phyloP scores from a whole-genome alignment of 2,888 invertebrate species.

The Slavum lentiscoides region DNA sequence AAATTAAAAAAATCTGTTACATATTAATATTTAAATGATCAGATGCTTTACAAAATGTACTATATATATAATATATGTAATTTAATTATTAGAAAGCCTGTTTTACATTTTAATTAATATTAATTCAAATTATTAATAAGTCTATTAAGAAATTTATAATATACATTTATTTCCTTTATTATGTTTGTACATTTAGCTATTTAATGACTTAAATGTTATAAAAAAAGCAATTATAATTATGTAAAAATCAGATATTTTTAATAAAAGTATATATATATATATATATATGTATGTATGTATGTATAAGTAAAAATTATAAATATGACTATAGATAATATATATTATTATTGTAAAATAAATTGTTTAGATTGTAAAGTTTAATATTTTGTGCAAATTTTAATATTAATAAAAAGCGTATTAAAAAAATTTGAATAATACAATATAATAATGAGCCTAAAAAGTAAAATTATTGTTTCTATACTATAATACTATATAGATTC shows the following conservation, averaged over 20 bases:
- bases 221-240: conserved; percentile 34
- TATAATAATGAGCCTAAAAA: too few species aligned
- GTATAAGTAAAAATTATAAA: conserved; percentile 42
- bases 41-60: conserved; percentile 54
- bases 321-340: conserved; percentile 39
- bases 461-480: too few species aligned
- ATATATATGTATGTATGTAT: background rate
- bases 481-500: too few species aligned
- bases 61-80: conserved; percentile 12
- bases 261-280: background rate
- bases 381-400: conserved; percentile 53
- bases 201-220: conserved; percentile 32
- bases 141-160: conserved; percentile 46
- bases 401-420: conserved; percentile 52
- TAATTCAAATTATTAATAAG: conserved; percentile 41
- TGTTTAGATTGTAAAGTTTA: conserved; percentile 53
- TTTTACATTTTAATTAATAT: conserved; percentile 47
- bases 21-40: conserved; percentile 54
- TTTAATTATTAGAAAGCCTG: conserved; percentile 44
- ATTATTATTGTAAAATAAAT: conserved; percentile 51
- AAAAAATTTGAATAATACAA: background rate
- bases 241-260: conserved; percentile 48
- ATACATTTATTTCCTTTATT: conserved; percentile 45
- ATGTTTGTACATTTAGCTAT: conserved; percentile 52
- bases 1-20: conserved; percentile 55